Conservation (phyloP, 2,797 vertebrate species). For the Hylomyscus alleni region DNA sequence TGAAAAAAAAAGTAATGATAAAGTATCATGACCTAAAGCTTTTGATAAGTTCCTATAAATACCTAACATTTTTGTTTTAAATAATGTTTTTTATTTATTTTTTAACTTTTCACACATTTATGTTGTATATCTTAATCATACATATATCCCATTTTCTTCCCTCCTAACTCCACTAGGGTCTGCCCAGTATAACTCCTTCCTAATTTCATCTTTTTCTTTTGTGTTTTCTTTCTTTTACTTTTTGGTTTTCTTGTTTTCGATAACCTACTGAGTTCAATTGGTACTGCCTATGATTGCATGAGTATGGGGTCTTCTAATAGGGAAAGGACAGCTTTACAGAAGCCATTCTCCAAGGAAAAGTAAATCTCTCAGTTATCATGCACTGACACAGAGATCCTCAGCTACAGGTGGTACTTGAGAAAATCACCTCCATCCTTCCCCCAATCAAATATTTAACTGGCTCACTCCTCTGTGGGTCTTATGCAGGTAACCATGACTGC, state of each 20-base stretch:
- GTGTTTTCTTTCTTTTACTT: not conserved
- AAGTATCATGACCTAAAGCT: not conserved
- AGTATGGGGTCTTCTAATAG: not conserved
- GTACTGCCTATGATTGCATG: not conserved
- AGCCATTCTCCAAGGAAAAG: not conserved
- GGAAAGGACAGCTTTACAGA: too few relatives aligned
- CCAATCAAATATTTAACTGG: not conserved
- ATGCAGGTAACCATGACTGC: not conserved
- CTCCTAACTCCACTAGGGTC: not conserved
- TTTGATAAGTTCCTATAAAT: slow-evolving; percentile 11
- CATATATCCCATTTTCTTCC: not conserved
- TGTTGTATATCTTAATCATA: not conserved
- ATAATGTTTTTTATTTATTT: not conserved
- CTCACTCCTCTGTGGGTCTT: not conserved
- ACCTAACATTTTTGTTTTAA: not conserved
- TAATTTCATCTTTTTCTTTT: too few relatives aligned
- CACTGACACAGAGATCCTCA: not conserved
- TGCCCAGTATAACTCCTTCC: not conserved
- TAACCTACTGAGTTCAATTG: not conserved
- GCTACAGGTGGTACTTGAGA: too few relatives aligned
- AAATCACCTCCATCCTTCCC: not conserved
- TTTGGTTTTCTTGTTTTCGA: not conserved
- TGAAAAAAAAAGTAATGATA: not conserved
- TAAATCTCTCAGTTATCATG: not conserved
- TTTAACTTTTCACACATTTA: not conserved